These are phyloP conservation scores for Rhizoglyphus robini DNA, from an alignment of 1,140 invertebrate genomes.

Conservation along the genomic window DNA sequence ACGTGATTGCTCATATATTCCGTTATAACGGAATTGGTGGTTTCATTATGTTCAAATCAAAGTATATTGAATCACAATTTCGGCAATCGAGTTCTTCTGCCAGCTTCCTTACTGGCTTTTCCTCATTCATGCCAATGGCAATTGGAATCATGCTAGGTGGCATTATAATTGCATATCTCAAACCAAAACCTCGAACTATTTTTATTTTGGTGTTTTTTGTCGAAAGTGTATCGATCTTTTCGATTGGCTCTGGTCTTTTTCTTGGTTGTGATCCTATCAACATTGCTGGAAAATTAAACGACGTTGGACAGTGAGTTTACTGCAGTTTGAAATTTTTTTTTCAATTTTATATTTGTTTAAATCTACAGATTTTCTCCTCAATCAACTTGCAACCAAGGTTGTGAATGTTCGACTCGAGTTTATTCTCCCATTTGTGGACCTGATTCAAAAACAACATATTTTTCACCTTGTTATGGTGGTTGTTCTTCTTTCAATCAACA, in stretches of 20 bases:
- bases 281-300: not conserved
- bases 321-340: conserved; percentile 56
- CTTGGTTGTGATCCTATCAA: not conserved
- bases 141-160: conserved; percentile 54
- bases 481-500: conserved; percentile 37
- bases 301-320: conserved; percentile 19
- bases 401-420: conserved; percentile 25
- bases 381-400: conserved; percentile 30
- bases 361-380: conserved; percentile 30
- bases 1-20: conserved; percentile 50
- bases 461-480: conserved; percentile 75
- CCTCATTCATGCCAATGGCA: conserved; percentile 53
- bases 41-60: conserved; percentile 58
- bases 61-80: conserved; percentile 60
- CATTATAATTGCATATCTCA: conserved; percentile 50
- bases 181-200: conserved; percentile 50
- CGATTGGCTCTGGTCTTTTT: not conserved
- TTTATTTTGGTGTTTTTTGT: conserved; percentile 57
- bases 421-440: conserved; percentile 50
- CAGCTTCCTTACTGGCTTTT: conserved; percentile 32
- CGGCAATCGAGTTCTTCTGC: conserved; percentile 52
- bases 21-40: conserved; percentile 55
- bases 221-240: conserved; percentile 37
- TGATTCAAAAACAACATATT: conserved; percentile 57
- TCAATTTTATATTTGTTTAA: not conserved